A percentile compares a stretch with the other conserved stretches of the same genome.
phyloP scores from a whole-genome alignment of 2,797 vertebrate species.

The Platalea minor region DNA sequence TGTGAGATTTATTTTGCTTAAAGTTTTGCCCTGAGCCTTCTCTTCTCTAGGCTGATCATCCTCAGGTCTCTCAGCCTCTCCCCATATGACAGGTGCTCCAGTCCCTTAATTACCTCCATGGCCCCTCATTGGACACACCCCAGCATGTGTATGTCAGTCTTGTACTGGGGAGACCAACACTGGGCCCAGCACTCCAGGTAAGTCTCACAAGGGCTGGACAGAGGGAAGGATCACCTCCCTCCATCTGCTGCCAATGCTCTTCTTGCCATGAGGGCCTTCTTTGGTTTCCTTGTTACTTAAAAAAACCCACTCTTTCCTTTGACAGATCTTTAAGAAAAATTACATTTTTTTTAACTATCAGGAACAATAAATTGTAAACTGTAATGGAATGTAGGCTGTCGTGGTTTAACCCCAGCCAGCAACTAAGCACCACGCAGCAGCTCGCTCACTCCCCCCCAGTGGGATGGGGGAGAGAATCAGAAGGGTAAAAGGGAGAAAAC shows the following conservation, averaged over 20 bases:
- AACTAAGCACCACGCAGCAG: no score
- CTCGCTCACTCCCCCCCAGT: no score
- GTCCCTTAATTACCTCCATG: background rate
- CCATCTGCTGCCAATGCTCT: background rate
- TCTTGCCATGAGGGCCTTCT: accelerated
- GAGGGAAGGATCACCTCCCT: background rate
- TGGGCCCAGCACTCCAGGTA: background rate
- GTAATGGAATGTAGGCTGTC: background rate
- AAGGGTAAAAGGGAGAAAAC: no score
- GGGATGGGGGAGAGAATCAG: no score
- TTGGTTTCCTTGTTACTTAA: background rate
- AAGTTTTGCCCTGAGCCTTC: background rate
- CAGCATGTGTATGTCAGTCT: background rate
- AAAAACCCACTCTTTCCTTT: background rate
- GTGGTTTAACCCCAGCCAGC: no score
- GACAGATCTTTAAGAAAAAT: background rate
- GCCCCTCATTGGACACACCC: background rate
- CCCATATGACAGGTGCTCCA: background rate
- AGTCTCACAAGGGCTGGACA: background rate
- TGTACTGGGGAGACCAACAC: background rate
- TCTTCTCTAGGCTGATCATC: background rate
- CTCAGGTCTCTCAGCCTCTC: background rate
- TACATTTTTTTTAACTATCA: background rate
- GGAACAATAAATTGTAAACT: background rate
- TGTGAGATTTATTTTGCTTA: background rate